Evolutionary conservation across 1,140 invertebrate species (phyloP).

Genomic region (Bilobella aurantiaca): DNA sequence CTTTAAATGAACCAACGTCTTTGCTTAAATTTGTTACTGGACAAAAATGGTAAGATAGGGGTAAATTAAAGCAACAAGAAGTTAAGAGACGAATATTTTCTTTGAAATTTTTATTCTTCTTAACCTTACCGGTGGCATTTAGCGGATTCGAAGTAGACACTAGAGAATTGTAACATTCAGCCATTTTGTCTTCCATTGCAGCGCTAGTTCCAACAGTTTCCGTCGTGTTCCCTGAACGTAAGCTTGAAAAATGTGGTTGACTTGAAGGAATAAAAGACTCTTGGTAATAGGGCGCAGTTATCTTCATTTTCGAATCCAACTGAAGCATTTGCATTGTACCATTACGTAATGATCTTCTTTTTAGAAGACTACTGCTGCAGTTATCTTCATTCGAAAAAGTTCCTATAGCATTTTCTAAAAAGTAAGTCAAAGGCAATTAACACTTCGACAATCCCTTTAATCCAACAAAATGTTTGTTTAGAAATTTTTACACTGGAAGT

Average conservation of each 20-base stretch:
- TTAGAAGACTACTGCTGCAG: neutral
- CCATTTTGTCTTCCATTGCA: slow-evolving; percentile 26
- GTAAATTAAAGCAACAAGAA: too few species aligned
- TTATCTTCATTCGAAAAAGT: slow-evolving; percentile 40
- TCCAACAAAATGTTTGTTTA: too few species aligned
- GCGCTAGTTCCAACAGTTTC: neutral
- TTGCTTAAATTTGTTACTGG: too few species aligned
- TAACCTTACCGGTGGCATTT: slow-evolving; percentile 3
- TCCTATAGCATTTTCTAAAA: slow-evolving; percentile 38
- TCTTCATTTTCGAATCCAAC: slow-evolving; percentile 24
- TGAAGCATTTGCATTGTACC: slow-evolving; percentile 32
- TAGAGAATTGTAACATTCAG: slow-evolving; percentile 33
- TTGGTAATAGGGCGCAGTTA: slow-evolving; percentile 28
- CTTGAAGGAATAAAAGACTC: slow-evolving; percentile 27
- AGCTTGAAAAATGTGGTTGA: slow-evolving; percentile 21
- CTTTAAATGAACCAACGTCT: too few species aligned
- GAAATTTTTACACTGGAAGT: too few species aligned
- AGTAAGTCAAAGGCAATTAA: neutral
- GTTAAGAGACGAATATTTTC: too few species aligned
- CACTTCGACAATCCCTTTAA: too few species aligned
- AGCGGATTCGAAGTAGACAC: slow-evolving; percentile 17
- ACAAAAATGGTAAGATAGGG: too few species aligned
- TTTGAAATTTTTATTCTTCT: too few species aligned
- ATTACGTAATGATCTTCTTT: slow-evolving; percentile 15
- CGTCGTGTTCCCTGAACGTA: slow-evolving; percentile 21